phyloP scores from a whole-genome alignment of 2,113 vertebrate genomes.

The Proterorhinus semilunaris region DNA sequence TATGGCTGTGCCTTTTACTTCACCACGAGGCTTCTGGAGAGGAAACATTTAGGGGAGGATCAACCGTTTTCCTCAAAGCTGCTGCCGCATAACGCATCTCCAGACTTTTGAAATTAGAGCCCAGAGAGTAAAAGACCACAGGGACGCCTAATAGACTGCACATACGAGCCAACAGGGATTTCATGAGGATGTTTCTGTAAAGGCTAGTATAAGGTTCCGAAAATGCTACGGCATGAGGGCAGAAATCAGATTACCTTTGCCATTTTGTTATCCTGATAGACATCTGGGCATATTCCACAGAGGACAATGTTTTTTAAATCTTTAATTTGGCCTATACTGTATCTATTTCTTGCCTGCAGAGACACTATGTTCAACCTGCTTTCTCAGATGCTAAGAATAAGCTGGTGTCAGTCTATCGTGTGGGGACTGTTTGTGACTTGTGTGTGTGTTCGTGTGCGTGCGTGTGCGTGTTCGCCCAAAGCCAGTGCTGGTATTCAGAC shows the following conservation, averaged over 20 bases:
- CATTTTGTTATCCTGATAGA: too few relatives aligned
- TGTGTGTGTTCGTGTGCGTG: conserved; percentile 9
- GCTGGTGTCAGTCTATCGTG: neutral
- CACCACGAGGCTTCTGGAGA: conserved; percentile 44
- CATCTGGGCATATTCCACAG: too few relatives aligned
- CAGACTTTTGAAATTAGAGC: conserved; percentile 22
- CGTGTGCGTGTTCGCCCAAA: conserved; percentile 21
- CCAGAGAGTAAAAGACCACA: conserved; percentile 8
- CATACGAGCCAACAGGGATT: neutral
- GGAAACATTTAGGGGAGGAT: conserved; percentile 42
- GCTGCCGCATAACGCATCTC: conserved; percentile 28
- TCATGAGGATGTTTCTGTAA: neutral
- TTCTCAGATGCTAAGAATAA: conserved; percentile 7
- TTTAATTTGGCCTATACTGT: neutral
- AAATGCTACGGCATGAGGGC: too few relatives aligned
- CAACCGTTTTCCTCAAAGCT: conserved; percentile 35
- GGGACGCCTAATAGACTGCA: conserved; percentile 7
- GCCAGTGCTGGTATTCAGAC: conserved; percentile 48
- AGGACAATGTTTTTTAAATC: neutral
- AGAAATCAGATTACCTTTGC: too few relatives aligned
- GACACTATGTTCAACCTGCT: neutral
- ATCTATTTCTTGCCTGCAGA: neutral
- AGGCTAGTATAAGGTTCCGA: too few relatives aligned
- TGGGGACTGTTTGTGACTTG: neutral
- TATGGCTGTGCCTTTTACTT: conserved; percentile 29